phyloP scores from a whole-genome alignment of 2,797 vertebrate species.

The Manis javanica region DNA sequence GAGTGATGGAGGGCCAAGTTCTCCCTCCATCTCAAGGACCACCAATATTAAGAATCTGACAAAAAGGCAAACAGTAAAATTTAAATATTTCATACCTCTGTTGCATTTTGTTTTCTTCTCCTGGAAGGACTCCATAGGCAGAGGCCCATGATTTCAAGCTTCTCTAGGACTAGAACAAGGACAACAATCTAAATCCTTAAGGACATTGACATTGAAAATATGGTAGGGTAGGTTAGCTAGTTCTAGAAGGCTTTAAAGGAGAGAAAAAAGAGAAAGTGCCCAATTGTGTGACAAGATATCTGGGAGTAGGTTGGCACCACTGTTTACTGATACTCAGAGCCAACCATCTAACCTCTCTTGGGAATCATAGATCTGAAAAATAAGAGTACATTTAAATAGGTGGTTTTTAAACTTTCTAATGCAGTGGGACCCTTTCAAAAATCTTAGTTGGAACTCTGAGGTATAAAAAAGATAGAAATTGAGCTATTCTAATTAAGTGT shows the following conservation, averaged over 20 bases:
- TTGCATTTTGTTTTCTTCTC: constrained; percentile 37
- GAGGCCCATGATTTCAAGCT: background rate
- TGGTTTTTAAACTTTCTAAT: constrained; percentile 18
- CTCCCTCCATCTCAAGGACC: background rate
- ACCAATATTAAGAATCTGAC: background rate
- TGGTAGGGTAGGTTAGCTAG: background rate
- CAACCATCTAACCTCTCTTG: background rate
- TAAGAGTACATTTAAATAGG: background rate
- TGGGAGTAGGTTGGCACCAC: background rate
- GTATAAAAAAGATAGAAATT: background rate
- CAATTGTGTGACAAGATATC: too few species aligned
- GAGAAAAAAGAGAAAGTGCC: background rate
- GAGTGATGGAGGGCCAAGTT: background rate
- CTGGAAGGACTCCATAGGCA: background rate
- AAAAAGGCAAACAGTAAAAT: background rate
- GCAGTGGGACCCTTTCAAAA: background rate
- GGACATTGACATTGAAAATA: background rate
- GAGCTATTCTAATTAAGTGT: background rate
- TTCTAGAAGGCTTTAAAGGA: background rate
- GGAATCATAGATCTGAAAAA: background rate
- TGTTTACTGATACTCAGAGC: background rate
- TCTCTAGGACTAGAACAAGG: background rate
- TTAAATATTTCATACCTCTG: background rate
- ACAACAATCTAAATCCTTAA: background rate
- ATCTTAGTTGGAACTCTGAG: background rate